Conservation (phyloP, 2,888 invertebrate genomes). For the Venusia cambrica region DNA sequence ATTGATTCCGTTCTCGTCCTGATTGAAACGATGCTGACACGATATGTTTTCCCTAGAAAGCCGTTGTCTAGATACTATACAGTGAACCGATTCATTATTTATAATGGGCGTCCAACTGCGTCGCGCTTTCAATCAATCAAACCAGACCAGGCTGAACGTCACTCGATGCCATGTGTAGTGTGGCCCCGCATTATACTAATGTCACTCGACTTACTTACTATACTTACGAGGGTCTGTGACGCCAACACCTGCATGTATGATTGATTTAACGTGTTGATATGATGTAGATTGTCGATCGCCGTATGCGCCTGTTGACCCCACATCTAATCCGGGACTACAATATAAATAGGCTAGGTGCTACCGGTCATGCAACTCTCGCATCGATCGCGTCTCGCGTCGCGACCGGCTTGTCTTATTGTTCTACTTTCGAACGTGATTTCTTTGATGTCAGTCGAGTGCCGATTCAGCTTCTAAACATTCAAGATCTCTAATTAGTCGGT, state of each 20-base stretch:
- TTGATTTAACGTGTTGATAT: conserved; percentile 39
- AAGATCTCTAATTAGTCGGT: not conserved
- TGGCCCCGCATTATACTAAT: conserved; percentile 18
- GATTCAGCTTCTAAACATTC: not conserved
- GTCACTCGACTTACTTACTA: conserved; percentile 18
- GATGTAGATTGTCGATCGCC: conserved; percentile 34
- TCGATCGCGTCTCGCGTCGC: conserved; percentile 39
- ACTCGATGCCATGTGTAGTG: conserved; percentile 16
- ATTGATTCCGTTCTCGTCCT: conserved; percentile 34
- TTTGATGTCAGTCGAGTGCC: conserved; percentile 25
- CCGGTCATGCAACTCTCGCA: conserved; percentile 57
- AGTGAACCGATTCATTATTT: conserved; percentile 33
- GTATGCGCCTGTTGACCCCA: conserved; percentile 53
- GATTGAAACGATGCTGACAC: conserved; percentile 31
- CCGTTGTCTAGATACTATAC: conserved; percentile 16
- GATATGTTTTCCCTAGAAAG: conserved; percentile 22
- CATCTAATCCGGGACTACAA: conserved; percentile 55
- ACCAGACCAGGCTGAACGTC: conserved; percentile 32
- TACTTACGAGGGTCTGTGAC: conserved; percentile 15
- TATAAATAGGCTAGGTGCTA: conserved; percentile 58
- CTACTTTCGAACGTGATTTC: conserved; percentile 26
- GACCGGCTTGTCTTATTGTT: conserved; percentile 25
- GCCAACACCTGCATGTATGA: conserved; percentile 32
- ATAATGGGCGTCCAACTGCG: conserved; percentile 27
- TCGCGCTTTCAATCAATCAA: conserved; percentile 35